Percentiles rank a stretch among this genome's conserved stretches.
phyloP scores from a whole-genome alignment of 2,888 invertebrate genomes.

The Agrotis ipsilon region DNA sequence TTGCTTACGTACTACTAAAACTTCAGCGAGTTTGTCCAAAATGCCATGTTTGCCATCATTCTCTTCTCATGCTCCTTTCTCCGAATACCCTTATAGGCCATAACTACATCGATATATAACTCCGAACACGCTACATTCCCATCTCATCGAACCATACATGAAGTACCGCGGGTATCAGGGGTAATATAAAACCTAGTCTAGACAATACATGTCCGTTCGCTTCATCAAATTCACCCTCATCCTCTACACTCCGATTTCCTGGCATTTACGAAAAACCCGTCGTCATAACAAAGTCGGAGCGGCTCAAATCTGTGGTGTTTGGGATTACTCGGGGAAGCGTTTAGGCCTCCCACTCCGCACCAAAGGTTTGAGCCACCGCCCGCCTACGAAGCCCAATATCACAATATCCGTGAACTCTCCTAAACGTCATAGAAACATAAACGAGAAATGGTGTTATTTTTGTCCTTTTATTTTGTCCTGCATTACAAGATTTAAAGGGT shows the following conservation, averaged over 20 bases:
- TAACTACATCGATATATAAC: conserved; percentile 19
- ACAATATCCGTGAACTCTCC: conserved; percentile 70
- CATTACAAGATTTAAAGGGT: background rate
- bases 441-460: conserved; percentile 58
- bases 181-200: conserved; percentile 39
- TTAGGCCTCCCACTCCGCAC: conserved; percentile 21
- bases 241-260: conserved; percentile 33
- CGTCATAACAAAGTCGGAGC: conserved; percentile 47
- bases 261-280: conserved; percentile 62
- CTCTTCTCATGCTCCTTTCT: conserved; percentile 41
- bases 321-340: conserved; percentile 6
- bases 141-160: conserved; percentile 14
- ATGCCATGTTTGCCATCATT: conserved; percentile 62
- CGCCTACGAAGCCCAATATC: conserved; percentile 66
- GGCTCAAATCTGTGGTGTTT: conserved; percentile 39
- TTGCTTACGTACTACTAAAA: conserved; percentile 76
- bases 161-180: conserved; percentile 3
- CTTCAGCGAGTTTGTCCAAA: conserved; percentile 71
- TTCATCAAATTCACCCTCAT: conserved; percentile 16
- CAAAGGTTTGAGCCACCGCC: conserved; percentile 63
- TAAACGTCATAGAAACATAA: conserved; percentile 82
- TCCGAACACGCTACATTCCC: conserved; percentile 24
- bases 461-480: conserved; percentile 57
- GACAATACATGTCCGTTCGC: conserved; percentile 19
- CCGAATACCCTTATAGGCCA: conserved; percentile 52